Evolutionary conservation across 2,888 invertebrate species (phyloP).

Genomic region (Branchellion lobata): DNA sequence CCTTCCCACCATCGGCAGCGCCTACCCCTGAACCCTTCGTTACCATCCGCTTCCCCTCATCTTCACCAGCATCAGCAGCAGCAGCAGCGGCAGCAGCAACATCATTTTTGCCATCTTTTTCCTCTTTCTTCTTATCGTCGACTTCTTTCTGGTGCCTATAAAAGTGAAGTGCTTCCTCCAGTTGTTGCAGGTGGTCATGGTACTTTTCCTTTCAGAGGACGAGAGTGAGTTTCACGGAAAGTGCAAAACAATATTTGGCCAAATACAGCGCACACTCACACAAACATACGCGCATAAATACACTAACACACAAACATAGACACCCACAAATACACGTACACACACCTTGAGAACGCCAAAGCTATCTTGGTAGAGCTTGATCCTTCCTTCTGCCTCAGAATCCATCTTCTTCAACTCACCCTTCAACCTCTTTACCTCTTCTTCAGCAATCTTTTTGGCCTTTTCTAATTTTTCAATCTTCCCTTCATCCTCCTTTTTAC

Average conservation of each 20-base stretch:
- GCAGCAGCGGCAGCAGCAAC: neutral
- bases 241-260: no score
- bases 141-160: neutral
- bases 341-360: neutral
- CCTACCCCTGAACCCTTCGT: no score
- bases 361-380: neutral
- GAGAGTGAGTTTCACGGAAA: no score
- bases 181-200: constrained; percentile 1
- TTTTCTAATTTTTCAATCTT: no score
- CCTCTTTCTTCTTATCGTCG: neutral
- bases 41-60: neutral
- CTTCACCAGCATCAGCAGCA: neutral
- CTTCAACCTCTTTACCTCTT: constrained; percentile 9
- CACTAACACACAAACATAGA: no score
- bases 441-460: no score
- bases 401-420: neutral
- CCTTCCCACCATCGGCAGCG: no score
- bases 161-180: neutral
- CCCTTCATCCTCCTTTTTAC: no score
- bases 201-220: neutral
- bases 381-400: neutral
- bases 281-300: no score
- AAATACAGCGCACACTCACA: no score
- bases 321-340: no score
- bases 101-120: neutral